phyloP scores from a whole-genome alignment of 2,888 invertebrate species.

The Copidosoma aretas region DNA sequence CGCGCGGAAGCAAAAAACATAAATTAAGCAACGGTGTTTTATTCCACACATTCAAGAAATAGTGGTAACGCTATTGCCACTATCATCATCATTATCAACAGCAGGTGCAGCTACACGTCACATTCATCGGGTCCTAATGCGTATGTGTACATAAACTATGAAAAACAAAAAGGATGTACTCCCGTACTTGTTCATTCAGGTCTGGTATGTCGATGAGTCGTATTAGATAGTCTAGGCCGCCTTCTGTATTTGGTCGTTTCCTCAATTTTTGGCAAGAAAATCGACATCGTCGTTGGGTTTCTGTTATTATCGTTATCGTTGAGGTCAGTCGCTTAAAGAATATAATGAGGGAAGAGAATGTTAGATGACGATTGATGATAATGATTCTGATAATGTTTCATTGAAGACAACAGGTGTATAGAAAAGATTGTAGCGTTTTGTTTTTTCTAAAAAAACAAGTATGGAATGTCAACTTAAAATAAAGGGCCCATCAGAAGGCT shows the following conservation, averaged over 20 bases:
- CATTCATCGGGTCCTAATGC: no score
- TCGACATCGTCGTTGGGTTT: not conserved
- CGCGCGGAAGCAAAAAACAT: no score
- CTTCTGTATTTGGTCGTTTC: not conserved
- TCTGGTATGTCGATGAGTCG: not conserved
- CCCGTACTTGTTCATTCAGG: not conserved
- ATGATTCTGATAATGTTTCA: not conserved
- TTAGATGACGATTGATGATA: not conserved
- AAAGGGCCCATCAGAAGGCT: not conserved
- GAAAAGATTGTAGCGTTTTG: not conserved
- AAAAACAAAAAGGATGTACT: no score
- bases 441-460: not conserved
- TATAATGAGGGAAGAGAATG: not conserved
- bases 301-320: not conserved
- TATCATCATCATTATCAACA: no score
- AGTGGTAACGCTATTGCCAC: no score
- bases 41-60: no score
- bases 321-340: not conserved
- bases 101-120: no score
- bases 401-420: not conserved
- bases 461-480: not conserved
- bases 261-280: not conserved
- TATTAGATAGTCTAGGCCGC: not conserved
- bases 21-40: no score
- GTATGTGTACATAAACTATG: no score